Percentiles rank a stretch among this genome's conserved stretches.
Conservation (phyloP, 1,140 invertebrate genomes). For the Ptiloglossa arizonensis region DNA sequence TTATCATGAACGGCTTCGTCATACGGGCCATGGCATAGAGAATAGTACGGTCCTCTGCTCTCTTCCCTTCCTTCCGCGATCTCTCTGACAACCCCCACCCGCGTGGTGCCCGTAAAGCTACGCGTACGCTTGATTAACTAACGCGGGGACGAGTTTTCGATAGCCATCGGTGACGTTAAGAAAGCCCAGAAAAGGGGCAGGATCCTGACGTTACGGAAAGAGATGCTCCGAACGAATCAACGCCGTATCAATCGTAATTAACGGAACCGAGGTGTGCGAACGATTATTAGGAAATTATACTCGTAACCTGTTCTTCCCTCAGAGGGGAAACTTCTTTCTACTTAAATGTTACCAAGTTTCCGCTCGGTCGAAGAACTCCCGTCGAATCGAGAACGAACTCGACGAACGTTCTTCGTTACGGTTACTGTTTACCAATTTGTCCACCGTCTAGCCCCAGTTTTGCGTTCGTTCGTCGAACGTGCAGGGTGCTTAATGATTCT, state of each 20-base stretch:
- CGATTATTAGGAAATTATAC: background rate
- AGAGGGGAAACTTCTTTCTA: too few relatives aligned
- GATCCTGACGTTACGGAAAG: background rate
- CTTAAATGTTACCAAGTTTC: too few relatives aligned
- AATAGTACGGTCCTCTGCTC: conserved; percentile 55
- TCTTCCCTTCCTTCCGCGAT: conserved; percentile 59
- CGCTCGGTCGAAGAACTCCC: background rate
- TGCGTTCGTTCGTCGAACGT: background rate
- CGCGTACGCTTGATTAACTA: conserved; percentile 61
- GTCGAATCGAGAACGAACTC: conserved; percentile 2
- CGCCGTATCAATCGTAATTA: background rate
- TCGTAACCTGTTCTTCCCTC: background rate
- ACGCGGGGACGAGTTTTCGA: conserved; percentile 36
- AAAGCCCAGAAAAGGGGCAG: conserved; percentile 14
- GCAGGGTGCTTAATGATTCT: conserved; percentile 3
- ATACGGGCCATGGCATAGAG: conserved; percentile 62
- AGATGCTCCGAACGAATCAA: background rate
- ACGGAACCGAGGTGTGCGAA: background rate
- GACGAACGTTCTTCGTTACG: conserved; percentile 41
- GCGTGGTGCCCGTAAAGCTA: conserved; percentile 59
- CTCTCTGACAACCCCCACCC: conserved; percentile 61
- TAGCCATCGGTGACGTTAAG: conserved; percentile 9
- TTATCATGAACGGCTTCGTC: conserved; percentile 73
- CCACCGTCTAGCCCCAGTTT: background rate
- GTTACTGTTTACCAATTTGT: background rate